Evolutionary conservation across 2,113 vertebrate genomes (phyloP).

Genomic region (Neolamprologus sp.): DNA sequence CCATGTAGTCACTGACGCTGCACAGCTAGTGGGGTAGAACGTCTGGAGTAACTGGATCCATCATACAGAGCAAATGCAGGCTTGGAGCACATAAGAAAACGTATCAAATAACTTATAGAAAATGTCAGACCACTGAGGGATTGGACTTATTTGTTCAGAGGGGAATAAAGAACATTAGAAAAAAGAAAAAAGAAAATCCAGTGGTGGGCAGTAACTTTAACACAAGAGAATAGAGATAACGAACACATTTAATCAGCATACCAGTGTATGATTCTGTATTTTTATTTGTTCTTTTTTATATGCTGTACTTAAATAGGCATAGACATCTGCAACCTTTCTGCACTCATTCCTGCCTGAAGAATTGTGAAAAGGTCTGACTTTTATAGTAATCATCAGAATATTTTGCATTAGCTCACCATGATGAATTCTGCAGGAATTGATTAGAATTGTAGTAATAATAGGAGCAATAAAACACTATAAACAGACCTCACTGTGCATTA

Average conservation of each 20-base stretch:
- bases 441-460: background rate
- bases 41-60: constrained; percentile 24
- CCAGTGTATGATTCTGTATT: background rate
- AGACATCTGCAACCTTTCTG: background rate
- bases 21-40: constrained; percentile 13
- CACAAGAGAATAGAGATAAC: background rate
- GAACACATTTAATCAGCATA: background rate
- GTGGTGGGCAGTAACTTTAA: background rate
- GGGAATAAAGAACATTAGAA: background rate
- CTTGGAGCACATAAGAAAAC: background rate
- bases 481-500: background rate
- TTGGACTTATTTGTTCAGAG: background rate
- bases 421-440: background rate
- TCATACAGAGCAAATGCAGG: constrained; percentile 2
- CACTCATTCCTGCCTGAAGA: background rate
- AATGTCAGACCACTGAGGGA: background rate
- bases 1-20: constrained; percentile 7
- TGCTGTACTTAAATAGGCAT: background rate
- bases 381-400: background rate
- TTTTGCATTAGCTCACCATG: background rate
- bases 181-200: background rate
- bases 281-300: background rate
- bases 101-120: background rate
- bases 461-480: background rate
- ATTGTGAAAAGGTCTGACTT: background rate